These are phyloP conservation scores for Parotocinclus haroldoi DNA, from an alignment of 2,797 vertebrate species.

Conservation along the genomic window DNA sequence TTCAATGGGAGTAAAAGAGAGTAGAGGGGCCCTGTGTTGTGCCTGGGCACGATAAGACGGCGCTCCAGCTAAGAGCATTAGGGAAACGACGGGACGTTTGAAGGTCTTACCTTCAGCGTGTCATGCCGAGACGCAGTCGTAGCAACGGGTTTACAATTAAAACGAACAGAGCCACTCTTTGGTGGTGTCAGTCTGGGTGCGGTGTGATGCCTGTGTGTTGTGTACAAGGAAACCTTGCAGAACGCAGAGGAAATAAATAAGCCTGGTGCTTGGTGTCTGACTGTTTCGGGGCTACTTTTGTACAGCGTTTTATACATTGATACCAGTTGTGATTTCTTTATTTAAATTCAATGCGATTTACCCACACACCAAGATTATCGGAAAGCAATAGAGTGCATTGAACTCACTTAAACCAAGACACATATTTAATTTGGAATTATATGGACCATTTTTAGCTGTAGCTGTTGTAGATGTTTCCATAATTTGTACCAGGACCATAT, in stretches of 20 bases:
- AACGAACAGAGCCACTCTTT: slow-evolving; percentile 29
- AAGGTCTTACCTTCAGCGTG: slow-evolving; percentile 63
- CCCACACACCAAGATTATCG: too few relatives aligned
- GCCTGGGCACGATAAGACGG: slow-evolving; percentile 61
- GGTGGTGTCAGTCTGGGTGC: background rate
- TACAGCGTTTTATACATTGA: too few relatives aligned
- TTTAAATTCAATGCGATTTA: too few relatives aligned
- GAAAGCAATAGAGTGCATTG: too few relatives aligned
- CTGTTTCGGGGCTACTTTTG: background rate
- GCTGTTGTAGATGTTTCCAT: too few relatives aligned
- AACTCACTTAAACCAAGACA: too few relatives aligned
- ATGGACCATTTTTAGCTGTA: too few relatives aligned
- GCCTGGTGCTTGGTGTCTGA: background rate
- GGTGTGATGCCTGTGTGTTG: slow-evolving; percentile 1
- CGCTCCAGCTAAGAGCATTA: slow-evolving; percentile 56
- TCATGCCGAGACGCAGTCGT: slow-evolving; percentile 51
- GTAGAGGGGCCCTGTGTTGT: slow-evolving; percentile 54
- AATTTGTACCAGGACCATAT: too few relatives aligned
- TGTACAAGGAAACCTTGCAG: background rate
- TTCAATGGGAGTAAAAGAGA: slow-evolving; percentile 48
- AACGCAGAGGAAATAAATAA: background rate
- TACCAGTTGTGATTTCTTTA: too few relatives aligned
- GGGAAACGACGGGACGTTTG: slow-evolving; percentile 61
- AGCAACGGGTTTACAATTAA: slow-evolving; percentile 34
- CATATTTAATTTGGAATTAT: too few relatives aligned